phyloP scores from a whole-genome alignment of 2,113 vertebrate genomes.

The Baryphthengus martii region DNA sequence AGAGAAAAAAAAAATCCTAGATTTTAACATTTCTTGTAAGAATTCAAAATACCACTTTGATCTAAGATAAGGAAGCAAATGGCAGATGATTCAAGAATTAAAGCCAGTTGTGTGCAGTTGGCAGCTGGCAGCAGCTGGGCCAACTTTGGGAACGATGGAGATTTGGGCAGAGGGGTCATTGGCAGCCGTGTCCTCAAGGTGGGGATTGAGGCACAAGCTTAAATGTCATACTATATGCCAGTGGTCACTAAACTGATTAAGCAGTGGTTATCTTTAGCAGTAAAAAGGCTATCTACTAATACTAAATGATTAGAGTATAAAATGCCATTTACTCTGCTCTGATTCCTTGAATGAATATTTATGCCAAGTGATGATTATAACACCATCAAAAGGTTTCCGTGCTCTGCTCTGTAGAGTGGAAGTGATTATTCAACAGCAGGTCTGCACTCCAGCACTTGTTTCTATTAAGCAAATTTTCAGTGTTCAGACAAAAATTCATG shows the following conservation, averaged over 20 bases:
- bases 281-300: slow-evolving; percentile 68
- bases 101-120: not conserved
- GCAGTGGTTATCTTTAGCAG: slow-evolving; percentile 60
- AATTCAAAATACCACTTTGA: slow-evolving; percentile 9
- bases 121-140: not conserved
- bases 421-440: slow-evolving; percentile 61
- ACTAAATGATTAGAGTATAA: slow-evolving; percentile 63
- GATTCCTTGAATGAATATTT: slow-evolving; percentile 72
- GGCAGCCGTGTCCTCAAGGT: not conserved
- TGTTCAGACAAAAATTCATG: slow-evolving; percentile 41
- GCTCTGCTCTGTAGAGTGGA: slow-evolving; percentile 44
- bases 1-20: not conserved
- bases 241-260: slow-evolving; percentile 70
- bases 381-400: slow-evolving; percentile 58
- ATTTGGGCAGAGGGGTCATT: not conserved
- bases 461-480: slow-evolving; percentile 67
- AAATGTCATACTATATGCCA: slow-evolving; percentile 54
- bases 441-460: slow-evolving; percentile 57
- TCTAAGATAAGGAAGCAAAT: slow-evolving; percentile 1
- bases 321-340: slow-evolving; percentile 71
- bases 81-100: not conserved
- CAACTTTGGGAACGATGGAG: not conserved
- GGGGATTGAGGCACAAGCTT: not conserved
- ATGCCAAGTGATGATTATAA: slow-evolving; percentile 67
- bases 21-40: not conserved